Evolutionary conservation across 2,113 vertebrate genomes (phyloP).

Genomic region (Periophthalmus modestus): DNA sequence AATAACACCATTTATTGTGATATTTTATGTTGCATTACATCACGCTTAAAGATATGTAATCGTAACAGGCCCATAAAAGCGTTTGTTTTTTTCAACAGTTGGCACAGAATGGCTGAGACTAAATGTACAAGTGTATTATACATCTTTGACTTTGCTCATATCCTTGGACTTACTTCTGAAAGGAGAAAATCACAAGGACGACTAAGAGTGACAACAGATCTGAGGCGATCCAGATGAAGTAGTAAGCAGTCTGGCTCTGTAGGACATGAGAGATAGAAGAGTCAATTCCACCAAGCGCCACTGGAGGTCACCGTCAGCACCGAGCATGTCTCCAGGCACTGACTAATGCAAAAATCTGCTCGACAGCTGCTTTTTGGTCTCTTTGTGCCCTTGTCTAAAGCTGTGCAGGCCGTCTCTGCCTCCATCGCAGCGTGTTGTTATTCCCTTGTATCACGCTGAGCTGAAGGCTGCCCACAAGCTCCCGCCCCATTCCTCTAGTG

Average conservation of each 20-base stretch:
- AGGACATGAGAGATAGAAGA: conserved; percentile 48
- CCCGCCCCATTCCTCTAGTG: conserved; percentile 35
- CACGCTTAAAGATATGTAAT: too few relatives aligned
- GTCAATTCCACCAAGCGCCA: conserved; percentile 36
- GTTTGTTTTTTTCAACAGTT: not conserved
- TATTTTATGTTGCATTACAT: too few relatives aligned
- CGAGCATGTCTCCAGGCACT: not conserved
- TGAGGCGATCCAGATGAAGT: conserved; percentile 89
- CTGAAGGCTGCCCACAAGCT: conserved; percentile 35
- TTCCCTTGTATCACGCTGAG: conserved; percentile 43
- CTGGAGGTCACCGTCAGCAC: conserved; percentile 31
- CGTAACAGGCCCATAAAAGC: too few relatives aligned
- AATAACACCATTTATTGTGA: too few relatives aligned
- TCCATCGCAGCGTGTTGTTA: conserved; percentile 45
- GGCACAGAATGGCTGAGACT: not conserved
- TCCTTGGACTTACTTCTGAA: conserved; percentile 91
- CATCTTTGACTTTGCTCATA: not conserved
- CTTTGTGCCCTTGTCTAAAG: conserved; percentile 34
- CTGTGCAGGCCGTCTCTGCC: conserved; percentile 17
- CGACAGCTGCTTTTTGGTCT: conserved; percentile 30
- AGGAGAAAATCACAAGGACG: conserved; percentile 88
- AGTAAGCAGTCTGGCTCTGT: conserved; percentile 89
- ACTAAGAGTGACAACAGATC: conserved; percentile 88
- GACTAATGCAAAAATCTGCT: conserved; percentile 6
- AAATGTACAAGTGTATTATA: not conserved